Conservation (phyloP, 2,797 vertebrate genomes). For the Cichlasoma orientale region DNA sequence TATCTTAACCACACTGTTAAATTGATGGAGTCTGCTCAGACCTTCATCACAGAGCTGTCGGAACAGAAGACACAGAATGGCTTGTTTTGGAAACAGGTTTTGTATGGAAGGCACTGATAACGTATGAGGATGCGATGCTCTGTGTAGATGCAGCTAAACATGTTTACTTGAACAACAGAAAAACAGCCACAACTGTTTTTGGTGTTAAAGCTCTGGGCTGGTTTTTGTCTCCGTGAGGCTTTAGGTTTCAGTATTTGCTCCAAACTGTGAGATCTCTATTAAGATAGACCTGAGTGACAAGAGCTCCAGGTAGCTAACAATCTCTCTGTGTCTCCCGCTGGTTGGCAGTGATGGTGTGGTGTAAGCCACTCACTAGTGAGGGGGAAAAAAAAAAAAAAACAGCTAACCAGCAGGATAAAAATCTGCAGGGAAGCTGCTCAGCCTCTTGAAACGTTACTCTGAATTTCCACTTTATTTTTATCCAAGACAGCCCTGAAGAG, state of each 20-base stretch:
- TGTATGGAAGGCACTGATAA: not conserved
- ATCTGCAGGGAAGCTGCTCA: conserved; percentile 7
- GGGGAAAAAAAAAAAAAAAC: not conserved
- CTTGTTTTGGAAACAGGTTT: not conserved
- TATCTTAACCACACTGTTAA: not conserved
- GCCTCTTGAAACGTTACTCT: conserved; percentile 11
- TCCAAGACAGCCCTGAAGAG: conserved; percentile 1
- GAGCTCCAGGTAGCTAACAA: conserved; percentile 23
- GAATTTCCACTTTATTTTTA: conserved; percentile 17
- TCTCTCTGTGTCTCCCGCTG: not conserved
- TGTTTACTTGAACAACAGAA: not conserved
- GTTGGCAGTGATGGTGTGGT: not conserved
- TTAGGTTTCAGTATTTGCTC: conserved; percentile 14
- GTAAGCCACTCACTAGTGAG: not conserved
- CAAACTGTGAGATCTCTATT: conserved; percentile 44
- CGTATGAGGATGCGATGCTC: not conserved
- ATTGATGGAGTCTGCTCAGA: not conserved
- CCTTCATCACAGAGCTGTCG: not conserved
- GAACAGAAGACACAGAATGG: not conserved
- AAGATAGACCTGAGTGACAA: conserved; percentile 45
- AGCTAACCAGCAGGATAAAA: conserved; percentile 16
- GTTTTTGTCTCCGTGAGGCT: conserved; percentile 11
- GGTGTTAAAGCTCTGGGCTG: not conserved
- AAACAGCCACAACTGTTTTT: not conserved
- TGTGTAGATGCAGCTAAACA: not conserved